A percentile compares a stretch with the other conserved stretches of the same genome.
These are phyloP conservation scores for Serranus cabrilla DNA, from an alignment of 2,797 vertebrate genomes.

Conservation along the genomic window DNA sequence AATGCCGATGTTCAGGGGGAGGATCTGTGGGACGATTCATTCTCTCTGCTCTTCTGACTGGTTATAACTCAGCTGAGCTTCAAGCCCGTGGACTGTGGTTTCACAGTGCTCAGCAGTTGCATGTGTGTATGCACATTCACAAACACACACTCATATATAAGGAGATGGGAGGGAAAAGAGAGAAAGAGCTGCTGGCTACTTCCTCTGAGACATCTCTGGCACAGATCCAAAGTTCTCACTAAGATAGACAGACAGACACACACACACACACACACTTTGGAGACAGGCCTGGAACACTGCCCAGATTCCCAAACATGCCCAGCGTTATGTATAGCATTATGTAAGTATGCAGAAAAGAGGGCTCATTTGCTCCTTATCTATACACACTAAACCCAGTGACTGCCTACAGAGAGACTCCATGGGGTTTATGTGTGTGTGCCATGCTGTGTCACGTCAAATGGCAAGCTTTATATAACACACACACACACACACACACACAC, in stretches of 20 bases:
- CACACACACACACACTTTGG: constrained; percentile 29
- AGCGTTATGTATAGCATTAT: constrained; percentile 71
- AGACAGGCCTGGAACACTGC: constrained; percentile 66
- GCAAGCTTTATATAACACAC: constrained; percentile 62
- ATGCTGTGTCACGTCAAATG: constrained; percentile 69
- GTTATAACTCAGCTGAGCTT: constrained; percentile 44
- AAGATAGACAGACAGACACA: constrained; percentile 36
- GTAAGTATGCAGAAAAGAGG: constrained; percentile 71
- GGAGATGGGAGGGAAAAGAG: constrained; percentile 31
- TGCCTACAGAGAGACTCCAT: constrained; percentile 52
- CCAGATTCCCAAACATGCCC: constrained; percentile 76
- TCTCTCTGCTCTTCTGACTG: constrained; percentile 31
- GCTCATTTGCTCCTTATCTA: constrained; percentile 73
- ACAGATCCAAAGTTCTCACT: constrained; percentile 59
- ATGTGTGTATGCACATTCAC: constrained; percentile 6
- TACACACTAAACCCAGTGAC: constrained; percentile 56
- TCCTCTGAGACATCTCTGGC: constrained; percentile 69
- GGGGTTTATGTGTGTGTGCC: constrained; percentile 31
- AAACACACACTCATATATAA: constrained; percentile 32
- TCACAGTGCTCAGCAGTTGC: constrained; percentile 18
- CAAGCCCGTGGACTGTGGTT: constrained; percentile 39
- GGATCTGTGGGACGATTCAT: constrained; percentile 30
- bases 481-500: constrained; percentile 49
- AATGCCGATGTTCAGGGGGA: not conserved
- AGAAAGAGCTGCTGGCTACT: constrained; percentile 45